Evolutionary conservation across 2,888 invertebrate species (phyloP).

Genomic region (Platycheirus rosarum): DNA sequence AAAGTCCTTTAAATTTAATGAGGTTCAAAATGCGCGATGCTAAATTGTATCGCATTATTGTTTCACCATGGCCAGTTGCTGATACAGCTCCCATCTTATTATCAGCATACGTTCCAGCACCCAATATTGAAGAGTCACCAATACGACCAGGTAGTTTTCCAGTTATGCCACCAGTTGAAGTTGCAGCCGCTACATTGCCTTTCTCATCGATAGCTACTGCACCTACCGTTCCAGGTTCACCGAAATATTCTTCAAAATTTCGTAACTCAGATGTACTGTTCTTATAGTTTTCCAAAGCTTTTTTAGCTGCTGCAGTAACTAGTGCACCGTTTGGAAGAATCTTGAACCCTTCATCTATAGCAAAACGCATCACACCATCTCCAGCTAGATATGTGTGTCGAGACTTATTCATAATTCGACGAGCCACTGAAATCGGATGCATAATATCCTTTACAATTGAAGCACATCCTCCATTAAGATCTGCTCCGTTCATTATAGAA

Average conservation of each 20-base stretch:
- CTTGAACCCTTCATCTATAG: slow-evolving; percentile 84
- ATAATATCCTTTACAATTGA: slow-evolving; percentile 88
- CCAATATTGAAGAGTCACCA: slow-evolving; percentile 89
- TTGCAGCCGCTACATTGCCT: slow-evolving; percentile 90
- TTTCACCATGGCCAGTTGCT: slow-evolving; percentile 92
- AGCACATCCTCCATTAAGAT: slow-evolving; percentile 88
- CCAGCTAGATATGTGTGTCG: slow-evolving; percentile 89
- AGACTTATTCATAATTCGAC: slow-evolving; percentile 89
- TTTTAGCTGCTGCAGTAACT: slow-evolving; percentile 86
- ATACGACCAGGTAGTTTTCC: slow-evolving; percentile 90
- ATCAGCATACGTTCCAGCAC: slow-evolving; percentile 90
- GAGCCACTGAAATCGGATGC: slow-evolving; percentile 90
- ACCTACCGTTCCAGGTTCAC: slow-evolving; percentile 91
- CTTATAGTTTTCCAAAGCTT: slow-evolving; percentile 84
- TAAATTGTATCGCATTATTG: slow-evolving; percentile 89
- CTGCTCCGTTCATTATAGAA: slow-evolving; percentile 89
- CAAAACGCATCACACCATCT: slow-evolving; percentile 89
- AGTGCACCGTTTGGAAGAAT: slow-evolving; percentile 86
- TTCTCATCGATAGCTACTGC: slow-evolving; percentile 87
- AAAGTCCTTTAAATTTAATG: slow-evolving; percentile 85
- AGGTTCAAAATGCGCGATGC: slow-evolving; percentile 87
- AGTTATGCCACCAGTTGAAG: slow-evolving; percentile 92
- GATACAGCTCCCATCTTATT: slow-evolving; percentile 89
- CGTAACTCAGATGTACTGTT: slow-evolving; percentile 41
- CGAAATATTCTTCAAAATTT: slow-evolving; percentile 74